A percentile compares a stretch with the other conserved stretches of the same genome.
Conservation (phyloP, 1,140 invertebrate species). For the Aculops lycopersici region DNA sequence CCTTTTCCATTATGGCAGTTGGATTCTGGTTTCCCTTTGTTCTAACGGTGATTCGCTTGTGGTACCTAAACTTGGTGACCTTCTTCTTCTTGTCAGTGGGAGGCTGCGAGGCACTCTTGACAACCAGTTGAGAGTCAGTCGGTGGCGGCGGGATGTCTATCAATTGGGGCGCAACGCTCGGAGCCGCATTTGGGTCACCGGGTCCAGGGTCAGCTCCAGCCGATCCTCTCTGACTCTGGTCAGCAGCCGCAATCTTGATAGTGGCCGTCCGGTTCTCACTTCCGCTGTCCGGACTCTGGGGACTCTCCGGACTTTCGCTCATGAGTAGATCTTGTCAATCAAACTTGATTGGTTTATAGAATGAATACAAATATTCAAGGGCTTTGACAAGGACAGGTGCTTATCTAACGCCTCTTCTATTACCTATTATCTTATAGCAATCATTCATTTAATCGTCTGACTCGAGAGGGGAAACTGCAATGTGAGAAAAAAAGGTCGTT, state of each 20-base stretch:
- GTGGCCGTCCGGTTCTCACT: too few relatives aligned
- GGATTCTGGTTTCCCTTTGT: neutral
- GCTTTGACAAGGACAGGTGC: too few relatives aligned
- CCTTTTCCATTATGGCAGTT: neutral
- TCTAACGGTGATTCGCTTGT: neutral
- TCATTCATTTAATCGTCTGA: too few relatives aligned
- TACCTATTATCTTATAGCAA: too few relatives aligned
- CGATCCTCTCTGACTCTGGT: neutral
- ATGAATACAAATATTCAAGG: too few relatives aligned
- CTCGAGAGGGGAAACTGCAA: too few relatives aligned
- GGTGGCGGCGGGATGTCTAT: constrained; percentile 18
- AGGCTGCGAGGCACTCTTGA: neutral
- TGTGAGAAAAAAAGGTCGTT: too few relatives aligned
- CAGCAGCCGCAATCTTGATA: neutral
- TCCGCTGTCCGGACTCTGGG: too few relatives aligned
- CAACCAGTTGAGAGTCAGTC: neutral
- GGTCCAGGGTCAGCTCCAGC: neutral
- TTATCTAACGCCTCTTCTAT: too few relatives aligned
- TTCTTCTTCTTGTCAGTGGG: neutral
- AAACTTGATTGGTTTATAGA: too few relatives aligned
- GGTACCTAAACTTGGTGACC: neutral
- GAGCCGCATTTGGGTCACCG: neutral
- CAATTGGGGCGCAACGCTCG: neutral
- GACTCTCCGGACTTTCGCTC: too few relatives aligned
- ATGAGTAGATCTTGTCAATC: too few relatives aligned